Base-by-base conservation (phyloP, 2,888 invertebrate genomes). In the Dusona sp. region DNA sequence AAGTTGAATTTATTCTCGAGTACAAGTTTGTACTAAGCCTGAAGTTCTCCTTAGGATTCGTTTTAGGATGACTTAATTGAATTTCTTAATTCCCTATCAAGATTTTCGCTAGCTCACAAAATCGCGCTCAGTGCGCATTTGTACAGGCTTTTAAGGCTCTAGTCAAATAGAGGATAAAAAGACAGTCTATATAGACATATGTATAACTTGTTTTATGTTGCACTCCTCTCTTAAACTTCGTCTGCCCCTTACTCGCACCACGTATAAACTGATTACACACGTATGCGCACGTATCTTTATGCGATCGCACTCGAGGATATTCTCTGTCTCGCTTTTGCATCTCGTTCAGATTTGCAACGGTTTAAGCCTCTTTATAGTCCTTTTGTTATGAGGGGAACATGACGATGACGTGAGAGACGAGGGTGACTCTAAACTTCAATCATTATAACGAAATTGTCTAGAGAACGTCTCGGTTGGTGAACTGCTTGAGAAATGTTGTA, bases 391-490 rank as follows among this genome's bases (percentile, higher is more conserved):
- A 64, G 65, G 36, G 33, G 64, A 64, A 68, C 48, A 77, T 72
- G 61, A 77, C 38, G 51, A 77, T 72, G 61, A 77, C 38, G 51
- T 54, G 83, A 70, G 68, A 73, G 57, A 73, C 61, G 68, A 79
- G 83, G 75, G 72, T 73, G 79, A 84, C 87, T 87, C 87, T 88
- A 91, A 92, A 92, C 92, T 92, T 91, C 91, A 91, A 92, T 92
- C 91, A 91, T 92, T 92, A 92, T 91, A 91, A 91, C 90, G 89
- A 90, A 92, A 90, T 91, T 92, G 90, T 89, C 88, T 88, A 13
- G 84, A 85, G 74, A 45, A 72, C 80, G 77, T 42, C 70, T 64
- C 72, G 33, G 73, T 68, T 57, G 73, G 78, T 42, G 68, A 54
- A 67, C 74, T 79, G 68, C 81, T 84, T 74, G 81, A 86, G 86